Evolutionary conservation across 2,888 invertebrate species (phyloP).

Genomic region (Trachelus iudaicus): DNA sequence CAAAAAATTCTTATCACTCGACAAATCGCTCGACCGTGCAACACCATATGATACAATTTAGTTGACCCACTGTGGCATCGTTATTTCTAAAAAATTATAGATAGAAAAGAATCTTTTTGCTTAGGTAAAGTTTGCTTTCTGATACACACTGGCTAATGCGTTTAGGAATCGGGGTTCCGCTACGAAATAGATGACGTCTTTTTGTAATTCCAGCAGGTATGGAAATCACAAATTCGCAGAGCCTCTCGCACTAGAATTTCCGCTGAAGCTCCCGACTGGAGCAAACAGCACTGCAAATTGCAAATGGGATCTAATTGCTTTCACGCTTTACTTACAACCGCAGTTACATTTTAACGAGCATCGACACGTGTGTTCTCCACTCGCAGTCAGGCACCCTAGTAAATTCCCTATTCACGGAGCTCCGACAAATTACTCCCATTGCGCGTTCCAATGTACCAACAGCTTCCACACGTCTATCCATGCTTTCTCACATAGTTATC

Average conservation of each 20-base stretch:
- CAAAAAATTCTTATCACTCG: not conserved
- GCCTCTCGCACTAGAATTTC: not conserved
- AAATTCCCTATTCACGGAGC: conserved; percentile 25
- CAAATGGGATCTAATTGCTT: conserved; percentile 48
- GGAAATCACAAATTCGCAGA: not conserved
- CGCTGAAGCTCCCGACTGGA: conserved; percentile 21
- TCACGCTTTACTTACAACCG: conserved; percentile 42
- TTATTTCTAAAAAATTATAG: not conserved
- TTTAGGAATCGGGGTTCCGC: not conserved
- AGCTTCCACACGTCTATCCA: not conserved
- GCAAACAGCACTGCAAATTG: conserved; percentile 44
- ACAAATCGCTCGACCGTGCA: not conserved
- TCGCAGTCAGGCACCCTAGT: conserved; percentile 2
- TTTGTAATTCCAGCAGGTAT: not conserved
- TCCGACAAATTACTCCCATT: conserved; percentile 12
- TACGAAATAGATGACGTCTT: not conserved
- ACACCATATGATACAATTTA: not conserved
- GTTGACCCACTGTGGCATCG: too few relatives aligned
- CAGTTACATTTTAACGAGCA: conserved; percentile 43
- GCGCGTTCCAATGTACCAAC: not conserved
- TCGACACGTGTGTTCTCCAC: conserved; percentile 24
- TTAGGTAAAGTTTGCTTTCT: not conserved
- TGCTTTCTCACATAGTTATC: not conserved
- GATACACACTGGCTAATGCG: not conserved
- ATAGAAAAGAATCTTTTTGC: not conserved